Conservation (phyloP, 92 coral and sea anemone species). For the Zoanthus solanderi region DNA sequence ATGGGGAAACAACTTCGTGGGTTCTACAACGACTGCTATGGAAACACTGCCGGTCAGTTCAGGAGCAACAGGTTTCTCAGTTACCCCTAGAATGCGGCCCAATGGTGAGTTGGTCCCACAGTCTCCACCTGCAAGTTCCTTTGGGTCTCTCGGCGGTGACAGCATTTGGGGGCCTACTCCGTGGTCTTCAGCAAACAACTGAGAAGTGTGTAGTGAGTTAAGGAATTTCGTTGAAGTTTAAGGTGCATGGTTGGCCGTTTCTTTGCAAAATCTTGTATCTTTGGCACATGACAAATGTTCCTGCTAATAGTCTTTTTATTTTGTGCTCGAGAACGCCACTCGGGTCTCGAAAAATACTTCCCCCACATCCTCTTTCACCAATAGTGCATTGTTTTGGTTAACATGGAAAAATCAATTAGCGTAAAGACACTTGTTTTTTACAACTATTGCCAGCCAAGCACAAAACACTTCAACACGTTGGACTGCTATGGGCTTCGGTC, state of each 20-base stretch:
- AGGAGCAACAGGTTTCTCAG: slow-evolving; percentile 10
- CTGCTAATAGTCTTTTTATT: not conserved
- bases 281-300: not conserved
- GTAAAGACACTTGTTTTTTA: not conserved
- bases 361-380: not conserved
- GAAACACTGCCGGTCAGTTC: slow-evolving; percentile 42
- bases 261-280: not conserved
- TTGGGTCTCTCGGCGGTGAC: slow-evolving; percentile 37
- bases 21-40: not conserved
- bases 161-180: slow-evolving; percentile 46
- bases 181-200: slow-evolving; percentile 48
- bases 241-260: not conserved
- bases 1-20: slow-evolving; percentile 17
- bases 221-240: slow-evolving; percentile 8
- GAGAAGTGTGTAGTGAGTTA: slow-evolving; percentile 3
- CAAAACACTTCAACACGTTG: not conserved
- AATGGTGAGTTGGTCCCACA: slow-evolving; percentile 25
- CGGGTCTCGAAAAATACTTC: not conserved
- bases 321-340: not conserved
- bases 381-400: not conserved
- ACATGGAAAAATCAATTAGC: not conserved
- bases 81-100: slow-evolving; percentile 22
- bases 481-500: not conserved
- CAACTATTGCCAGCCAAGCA: slow-evolving; percentile 1
- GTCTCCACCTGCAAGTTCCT: slow-evolving; percentile 33